Percentiles rank a stretch among this genome's conserved stretches.
Conservation (phyloP, 2,888 invertebrate genomes). For the Polymixis lichenea region DNA sequence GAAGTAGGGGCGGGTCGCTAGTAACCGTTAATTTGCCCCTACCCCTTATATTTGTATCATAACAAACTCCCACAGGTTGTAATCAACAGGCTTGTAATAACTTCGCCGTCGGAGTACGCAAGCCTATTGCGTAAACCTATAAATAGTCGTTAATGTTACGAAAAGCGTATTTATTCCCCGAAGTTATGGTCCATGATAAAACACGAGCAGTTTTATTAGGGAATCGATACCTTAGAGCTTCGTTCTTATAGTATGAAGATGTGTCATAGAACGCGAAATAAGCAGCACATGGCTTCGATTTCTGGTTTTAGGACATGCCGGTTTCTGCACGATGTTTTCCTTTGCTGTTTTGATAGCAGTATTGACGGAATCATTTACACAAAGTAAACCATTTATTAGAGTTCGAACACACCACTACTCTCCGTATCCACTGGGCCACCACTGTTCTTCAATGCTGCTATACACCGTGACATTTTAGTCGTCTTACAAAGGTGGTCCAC, state of each 20-base stretch:
- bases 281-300: too few species aligned
- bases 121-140: conserved; percentile 70
- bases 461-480: too few species aligned
- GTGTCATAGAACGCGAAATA: not conserved
- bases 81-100: conserved; percentile 46
- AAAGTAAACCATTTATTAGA: too few species aligned
- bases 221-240: conserved; percentile 75
- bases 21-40: not conserved
- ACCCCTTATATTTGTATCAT: conserved; percentile 7
- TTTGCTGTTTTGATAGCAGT: too few species aligned
- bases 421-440: not conserved
- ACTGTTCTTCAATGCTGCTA: too few species aligned
- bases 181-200: conserved; percentile 85
- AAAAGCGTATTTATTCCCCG: conserved; percentile 82
- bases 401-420: too few species aligned
- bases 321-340: too few species aligned
- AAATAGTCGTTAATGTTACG: conserved; percentile 74
- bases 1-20: not conserved
- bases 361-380: too few species aligned
- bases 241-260: conserved; percentile 22
- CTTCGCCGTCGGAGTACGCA: conserved; percentile 35
- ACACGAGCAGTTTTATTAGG: conserved; percentile 79
- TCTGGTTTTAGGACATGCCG: too few species aligned
- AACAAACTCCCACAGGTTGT: conserved; percentile 36
- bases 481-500: too few species aligned